phyloP scores from a whole-genome alignment of 2,888 invertebrate genomes.

The Drosophila pseudotakahashii region DNA sequence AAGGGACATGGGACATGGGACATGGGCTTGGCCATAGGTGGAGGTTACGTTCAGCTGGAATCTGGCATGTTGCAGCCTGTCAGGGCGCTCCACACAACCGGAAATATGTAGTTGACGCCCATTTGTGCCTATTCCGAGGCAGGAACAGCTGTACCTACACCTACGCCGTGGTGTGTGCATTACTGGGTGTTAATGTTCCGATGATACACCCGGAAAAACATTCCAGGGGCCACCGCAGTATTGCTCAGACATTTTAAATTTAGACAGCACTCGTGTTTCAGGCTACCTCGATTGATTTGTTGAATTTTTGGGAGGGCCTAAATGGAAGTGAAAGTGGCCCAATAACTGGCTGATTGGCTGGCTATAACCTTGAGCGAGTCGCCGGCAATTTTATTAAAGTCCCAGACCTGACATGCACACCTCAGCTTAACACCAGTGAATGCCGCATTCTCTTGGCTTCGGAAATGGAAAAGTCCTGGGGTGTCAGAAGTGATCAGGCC shows the following conservation, averaged over 20 bases:
- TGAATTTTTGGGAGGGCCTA: conserved; percentile 50
- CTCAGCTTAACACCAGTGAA: conserved; percentile 7
- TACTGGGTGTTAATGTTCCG: conserved; percentile 36
- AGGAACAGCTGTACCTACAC: conserved; percentile 30
- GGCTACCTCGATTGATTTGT: conserved; percentile 61
- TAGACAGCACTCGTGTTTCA: conserved; percentile 37
- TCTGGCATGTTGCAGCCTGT: conserved; percentile 70
- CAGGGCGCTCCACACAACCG: conserved; percentile 70
- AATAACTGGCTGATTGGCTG: conserved; percentile 48
- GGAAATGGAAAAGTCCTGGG: neutral
- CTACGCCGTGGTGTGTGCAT: conserved; percentile 19
- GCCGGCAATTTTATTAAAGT: conserved; percentile 57
- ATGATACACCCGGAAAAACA: conserved; percentile 32
- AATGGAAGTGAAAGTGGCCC: conserved; percentile 62
- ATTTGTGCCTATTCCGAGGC: conserved; percentile 62
- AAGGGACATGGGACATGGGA: conserved; percentile 5
- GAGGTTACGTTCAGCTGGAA: conserved; percentile 34
- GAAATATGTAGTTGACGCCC: conserved; percentile 80
- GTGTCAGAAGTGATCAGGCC: neutral
- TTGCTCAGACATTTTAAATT: conserved; percentile 32
- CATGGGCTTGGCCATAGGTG: conserved; percentile 33
- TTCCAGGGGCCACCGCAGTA: conserved; percentile 44
- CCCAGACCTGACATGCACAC: conserved; percentile 30
- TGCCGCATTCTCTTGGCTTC: conserved; percentile 6
- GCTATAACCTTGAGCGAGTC: conserved; percentile 63